These are phyloP conservation scores for Hydrotaea cyrtoneurina DNA, from an alignment of 2,888 invertebrate genomes.

Conservation along the genomic window DNA sequence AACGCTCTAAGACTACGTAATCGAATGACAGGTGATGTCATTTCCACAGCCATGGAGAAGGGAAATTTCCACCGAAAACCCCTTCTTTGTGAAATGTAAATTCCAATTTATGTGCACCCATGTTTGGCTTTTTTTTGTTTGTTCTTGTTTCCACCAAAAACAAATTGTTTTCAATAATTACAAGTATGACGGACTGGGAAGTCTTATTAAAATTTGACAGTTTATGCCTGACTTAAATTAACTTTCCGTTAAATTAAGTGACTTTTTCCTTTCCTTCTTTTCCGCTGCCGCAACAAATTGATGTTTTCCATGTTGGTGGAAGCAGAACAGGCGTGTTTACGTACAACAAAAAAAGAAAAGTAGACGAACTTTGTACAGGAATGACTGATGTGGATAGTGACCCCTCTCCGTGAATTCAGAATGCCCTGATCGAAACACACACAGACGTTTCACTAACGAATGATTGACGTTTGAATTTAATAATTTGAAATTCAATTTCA, in stretches of 20 bases:
- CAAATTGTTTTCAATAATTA: slow-evolving; percentile 22
- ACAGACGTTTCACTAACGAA: slow-evolving; percentile 28
- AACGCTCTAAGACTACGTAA: not conserved
- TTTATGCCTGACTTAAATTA: slow-evolving; percentile 60
- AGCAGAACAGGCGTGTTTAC: slow-evolving; percentile 9
- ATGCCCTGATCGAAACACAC: not conserved
- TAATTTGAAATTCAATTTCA: slow-evolving; percentile 58
- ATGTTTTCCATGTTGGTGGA: not conserved
- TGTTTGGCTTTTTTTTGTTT: not conserved
- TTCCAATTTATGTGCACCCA: slow-evolving; percentile 22
- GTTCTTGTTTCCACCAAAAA: not conserved
- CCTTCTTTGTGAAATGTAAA: not conserved
- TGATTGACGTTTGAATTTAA: slow-evolving; percentile 61
- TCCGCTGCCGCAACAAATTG: not conserved
- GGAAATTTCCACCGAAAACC: not conserved
- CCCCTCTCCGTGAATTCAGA: slow-evolving; percentile 19
- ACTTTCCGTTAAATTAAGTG: slow-evolving; percentile 52
- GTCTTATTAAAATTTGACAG: slow-evolving; percentile 44
- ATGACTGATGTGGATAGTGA: not conserved
- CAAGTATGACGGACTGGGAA: slow-evolving; percentile 6
- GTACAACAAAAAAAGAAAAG: not conserved
- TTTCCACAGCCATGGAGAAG: not conserved
- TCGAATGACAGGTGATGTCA: slow-evolving; percentile 23
- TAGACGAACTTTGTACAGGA: slow-evolving; percentile 7
- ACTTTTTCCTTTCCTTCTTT: slow-evolving; percentile 28